These are phyloP conservation scores for Bedellia somnulentella DNA, from an alignment of 2,888 invertebrate genomes.

Conservation along the genomic window DNA sequence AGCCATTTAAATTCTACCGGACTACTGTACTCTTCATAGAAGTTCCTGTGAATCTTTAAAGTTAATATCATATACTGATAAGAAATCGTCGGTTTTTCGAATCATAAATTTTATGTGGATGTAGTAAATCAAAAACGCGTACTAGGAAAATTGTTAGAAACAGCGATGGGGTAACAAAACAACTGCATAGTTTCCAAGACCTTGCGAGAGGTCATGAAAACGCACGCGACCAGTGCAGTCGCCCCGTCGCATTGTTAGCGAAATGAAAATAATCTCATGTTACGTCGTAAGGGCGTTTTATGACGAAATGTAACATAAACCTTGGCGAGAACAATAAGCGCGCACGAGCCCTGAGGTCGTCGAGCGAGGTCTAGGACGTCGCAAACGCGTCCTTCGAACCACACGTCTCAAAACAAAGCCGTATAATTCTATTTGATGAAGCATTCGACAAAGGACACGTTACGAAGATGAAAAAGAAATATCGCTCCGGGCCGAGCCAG, in stretches of 20 bases:
- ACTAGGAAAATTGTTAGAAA: too few species aligned
- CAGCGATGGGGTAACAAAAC: too few species aligned
- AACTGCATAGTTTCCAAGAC: too few species aligned
- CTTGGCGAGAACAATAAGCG: conserved; percentile 11
- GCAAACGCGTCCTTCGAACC: conserved; percentile 10
- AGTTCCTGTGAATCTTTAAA: too few species aligned
- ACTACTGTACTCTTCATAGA: too few species aligned
- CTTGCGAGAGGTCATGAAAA: conserved; percentile 38
- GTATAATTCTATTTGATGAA: not conserved
- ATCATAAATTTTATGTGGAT: too few species aligned
- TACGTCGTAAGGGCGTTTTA: conserved; percentile 23
- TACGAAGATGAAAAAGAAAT: too few species aligned
- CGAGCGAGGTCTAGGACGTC: conserved; percentile 6
- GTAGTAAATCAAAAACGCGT: too few species aligned
- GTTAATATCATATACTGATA: too few species aligned
- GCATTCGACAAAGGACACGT: conserved; percentile 1
- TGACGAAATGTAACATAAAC: conserved; percentile 31
- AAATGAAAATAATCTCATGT: conserved; percentile 50
- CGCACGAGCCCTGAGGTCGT: conserved; percentile 13
- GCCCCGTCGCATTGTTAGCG: conserved; percentile 11
- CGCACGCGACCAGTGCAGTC: conserved; percentile 32
- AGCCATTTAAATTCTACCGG: too few species aligned
- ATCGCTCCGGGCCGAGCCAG: conserved; percentile 17
- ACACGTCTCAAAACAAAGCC: not conserved
- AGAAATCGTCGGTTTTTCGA: too few species aligned